These are phyloP conservation scores for Crotalus tigris DNA, from an alignment of 2,113 vertebrate genomes.

Conservation along the genomic window DNA sequence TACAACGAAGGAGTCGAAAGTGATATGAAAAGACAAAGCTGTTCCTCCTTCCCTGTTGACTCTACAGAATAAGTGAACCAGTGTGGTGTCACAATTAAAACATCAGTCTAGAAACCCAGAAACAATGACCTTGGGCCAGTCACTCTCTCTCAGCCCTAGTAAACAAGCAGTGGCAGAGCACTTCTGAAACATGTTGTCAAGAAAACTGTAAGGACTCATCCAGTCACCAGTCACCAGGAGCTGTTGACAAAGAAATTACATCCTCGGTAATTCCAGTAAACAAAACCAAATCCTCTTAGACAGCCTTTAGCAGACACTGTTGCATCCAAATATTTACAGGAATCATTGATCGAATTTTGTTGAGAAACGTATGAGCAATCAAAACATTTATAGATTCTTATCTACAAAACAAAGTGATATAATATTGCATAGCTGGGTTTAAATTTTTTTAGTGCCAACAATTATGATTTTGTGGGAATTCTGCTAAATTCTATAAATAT, in stretches of 20 bases:
- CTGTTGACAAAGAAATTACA: neutral
- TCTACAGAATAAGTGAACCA: neutral
- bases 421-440: neutral
- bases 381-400: neutral
- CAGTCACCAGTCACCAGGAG: neutral
- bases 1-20: neutral
- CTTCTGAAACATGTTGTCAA: too few relatives aligned
- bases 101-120: neutral
- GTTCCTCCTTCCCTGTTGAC: neutral
- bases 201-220: neutral
- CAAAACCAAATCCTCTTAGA: neutral
- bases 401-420: neutral
- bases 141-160: neutral
- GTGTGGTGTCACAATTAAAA: neutral
- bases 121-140: neutral
- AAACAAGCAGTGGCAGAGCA: neutral
- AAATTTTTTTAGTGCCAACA: neutral
- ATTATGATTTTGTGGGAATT: neutral
- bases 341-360: neutral
- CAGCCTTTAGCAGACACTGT: neutral
- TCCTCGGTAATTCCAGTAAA: neutral
- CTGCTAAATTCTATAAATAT: neutral
- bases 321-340: neutral
- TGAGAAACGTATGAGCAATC: neutral
- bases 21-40: neutral